Conservation (phyloP, 2,888 invertebrate genomes). For the Eupithecia insigniata region DNA sequence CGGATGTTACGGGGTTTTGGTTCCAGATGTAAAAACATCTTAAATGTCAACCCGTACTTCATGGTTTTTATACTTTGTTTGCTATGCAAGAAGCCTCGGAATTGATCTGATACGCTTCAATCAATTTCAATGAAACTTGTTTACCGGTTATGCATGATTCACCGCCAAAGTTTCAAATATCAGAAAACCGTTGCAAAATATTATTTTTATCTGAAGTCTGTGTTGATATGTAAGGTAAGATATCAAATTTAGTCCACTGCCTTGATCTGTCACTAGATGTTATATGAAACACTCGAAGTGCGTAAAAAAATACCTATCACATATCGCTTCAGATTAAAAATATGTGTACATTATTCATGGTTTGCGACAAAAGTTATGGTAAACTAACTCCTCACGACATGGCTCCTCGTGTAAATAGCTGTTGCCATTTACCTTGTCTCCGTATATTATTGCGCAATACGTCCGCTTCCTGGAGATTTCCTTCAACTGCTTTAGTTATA, state of each 20-base stretch:
- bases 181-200: slow-evolving; percentile 25
- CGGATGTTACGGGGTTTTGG: slow-evolving; percentile 59
- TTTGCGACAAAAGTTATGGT: not conserved
- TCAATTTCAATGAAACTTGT: slow-evolving; percentile 33
- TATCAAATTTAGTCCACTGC: slow-evolving; percentile 48
- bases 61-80: slow-evolving; percentile 40
- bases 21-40: slow-evolving; percentile 54
- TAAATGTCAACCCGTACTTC: slow-evolving; percentile 42
- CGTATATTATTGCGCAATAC: slow-evolving; percentile 43
- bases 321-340: not conserved
- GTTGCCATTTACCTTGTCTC: slow-evolving; percentile 20
- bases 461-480: slow-evolving; percentile 38
- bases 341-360: not conserved
- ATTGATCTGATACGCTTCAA: slow-evolving; percentile 43
- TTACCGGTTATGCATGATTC: slow-evolving; percentile 33
- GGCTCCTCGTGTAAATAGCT: slow-evolving; percentile 11
- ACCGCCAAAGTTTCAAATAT: slow-evolving; percentile 25
- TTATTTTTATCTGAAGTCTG: slow-evolving; percentile 41
- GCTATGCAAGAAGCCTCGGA: slow-evolving; percentile 20
- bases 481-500: slow-evolving; percentile 27
- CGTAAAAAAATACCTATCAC: not conserved
- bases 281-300: slow-evolving; percentile 25
- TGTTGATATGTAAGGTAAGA: slow-evolving; percentile 15
- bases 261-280: slow-evolving; percentile 61
- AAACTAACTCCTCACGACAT: not conserved